Base-by-base conservation (phyloP, 37 sponge, comb jelly and placozoan genomes). In the Tethya wilhelma region DNA sequence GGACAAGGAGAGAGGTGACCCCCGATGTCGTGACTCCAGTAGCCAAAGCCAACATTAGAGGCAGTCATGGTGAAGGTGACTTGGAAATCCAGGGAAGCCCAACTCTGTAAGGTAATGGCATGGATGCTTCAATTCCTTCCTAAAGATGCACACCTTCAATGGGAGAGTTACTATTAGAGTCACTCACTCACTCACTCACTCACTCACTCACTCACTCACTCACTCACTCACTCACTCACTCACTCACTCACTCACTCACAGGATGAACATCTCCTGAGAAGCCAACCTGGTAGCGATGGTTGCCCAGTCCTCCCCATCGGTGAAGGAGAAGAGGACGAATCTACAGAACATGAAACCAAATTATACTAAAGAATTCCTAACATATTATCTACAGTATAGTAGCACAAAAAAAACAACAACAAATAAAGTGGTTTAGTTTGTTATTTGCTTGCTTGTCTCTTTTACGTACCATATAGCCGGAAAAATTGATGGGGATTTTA, bases 1-100 rank as follows among this genome's bases (percentile, higher is more conserved):
- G 92, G 84, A 19, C 88, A 46, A 0, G 75, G 84, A 11, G 25
- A 11, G n/a, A 72, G 43, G 71, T 91, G 92, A 7, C 92, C 92
- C 1, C 92, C 92, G 29, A 91, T 23, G 63, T 91, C 92, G 74
- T 91, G 92, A 83, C 88, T 87, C 92, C 92, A 91, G 78, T 87
- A 91, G 30, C 87, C 92, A 74, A 78, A 91, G 6, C 58, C 79
- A 26, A 91, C 92, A 69, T 91, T 91, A 12, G 88, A 65, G 30
- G 92, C 92, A 32, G 42, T 75, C n/a, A 91, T 43, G 11, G 92
- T 91, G 77, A 91, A 91, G 32, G 74, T 67, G 68, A 91, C 92
- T 74, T 91, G 92, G 75, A 86, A 91, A 14, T 78, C 43, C 26
- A 91, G 71, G 8, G 92, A 91, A 0, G 8, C 44, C 92, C 92